Conservation (phyloP, 2,113 vertebrate genomes). For the Seriola aureovittata region DNA sequence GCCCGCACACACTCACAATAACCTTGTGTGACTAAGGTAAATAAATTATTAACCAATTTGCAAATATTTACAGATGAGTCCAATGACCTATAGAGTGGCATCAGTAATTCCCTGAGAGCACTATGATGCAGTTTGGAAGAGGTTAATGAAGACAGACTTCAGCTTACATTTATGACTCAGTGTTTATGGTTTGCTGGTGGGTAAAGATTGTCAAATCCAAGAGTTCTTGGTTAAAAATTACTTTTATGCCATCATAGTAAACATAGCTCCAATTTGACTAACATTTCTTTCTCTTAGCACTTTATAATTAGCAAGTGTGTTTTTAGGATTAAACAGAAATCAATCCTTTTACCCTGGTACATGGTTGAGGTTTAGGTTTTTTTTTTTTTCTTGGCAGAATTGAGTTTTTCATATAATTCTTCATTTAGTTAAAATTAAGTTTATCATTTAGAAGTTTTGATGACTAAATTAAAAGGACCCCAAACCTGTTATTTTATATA, state of each 20-base stretch:
- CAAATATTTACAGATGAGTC: constrained; percentile 72
- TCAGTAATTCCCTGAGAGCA: background rate
- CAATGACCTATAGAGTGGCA: constrained; percentile 7
- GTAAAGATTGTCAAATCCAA: background rate
- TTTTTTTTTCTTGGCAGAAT: no score
- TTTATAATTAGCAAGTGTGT: background rate
- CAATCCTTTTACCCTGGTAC: no score
- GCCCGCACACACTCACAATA: background rate
- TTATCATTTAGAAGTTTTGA: no score
- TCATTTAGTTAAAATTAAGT: no score
- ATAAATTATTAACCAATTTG: constrained; percentile 70
- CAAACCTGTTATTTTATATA: no score
- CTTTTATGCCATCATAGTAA: background rate
- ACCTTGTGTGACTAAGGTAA: background rate
- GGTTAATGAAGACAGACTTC: background rate
- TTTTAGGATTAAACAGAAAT: background rate
- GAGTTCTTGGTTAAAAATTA: background rate
- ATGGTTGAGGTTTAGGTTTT: no score
- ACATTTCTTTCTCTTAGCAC: no score
- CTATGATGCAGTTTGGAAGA: background rate
- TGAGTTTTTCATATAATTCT: no score
- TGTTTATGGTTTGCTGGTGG: background rate
- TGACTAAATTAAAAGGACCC: no score
- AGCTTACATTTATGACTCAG: background rate
- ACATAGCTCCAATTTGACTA: no score